A percentile compares a stretch with the other conserved stretches of the same genome.
phyloP scores from a whole-genome alignment of 2,113 vertebrate genomes.

The Lampris incognitus region DNA sequence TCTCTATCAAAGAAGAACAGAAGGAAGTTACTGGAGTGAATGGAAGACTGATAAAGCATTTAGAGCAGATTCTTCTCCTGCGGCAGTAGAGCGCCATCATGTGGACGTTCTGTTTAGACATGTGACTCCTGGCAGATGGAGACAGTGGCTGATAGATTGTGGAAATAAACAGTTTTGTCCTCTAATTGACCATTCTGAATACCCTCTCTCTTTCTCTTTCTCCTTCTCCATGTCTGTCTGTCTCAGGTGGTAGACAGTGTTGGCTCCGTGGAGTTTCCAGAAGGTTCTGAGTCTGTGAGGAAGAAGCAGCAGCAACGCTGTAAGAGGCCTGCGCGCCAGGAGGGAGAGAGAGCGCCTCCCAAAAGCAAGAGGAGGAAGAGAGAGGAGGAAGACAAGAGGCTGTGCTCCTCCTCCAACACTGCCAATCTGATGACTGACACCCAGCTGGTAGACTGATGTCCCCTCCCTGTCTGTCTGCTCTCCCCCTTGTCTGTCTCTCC shows the following conservation, averaged over 20 bases:
- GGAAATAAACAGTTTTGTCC: no score
- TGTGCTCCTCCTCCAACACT: constrained; percentile 75
- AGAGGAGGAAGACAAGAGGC: constrained; percentile 89
- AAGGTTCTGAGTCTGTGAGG: constrained; percentile 60
- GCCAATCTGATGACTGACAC: constrained; percentile 87
- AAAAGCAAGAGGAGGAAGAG: constrained; percentile 92
- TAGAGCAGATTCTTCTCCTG: no score
- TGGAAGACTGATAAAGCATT: no score
- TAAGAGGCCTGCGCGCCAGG: constrained; percentile 83
- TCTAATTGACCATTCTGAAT: no score
- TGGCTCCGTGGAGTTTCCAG: constrained; percentile 77
- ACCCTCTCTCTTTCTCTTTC: background rate
- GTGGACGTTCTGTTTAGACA: no score
- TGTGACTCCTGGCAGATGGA: no score
- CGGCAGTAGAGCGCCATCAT: no score
- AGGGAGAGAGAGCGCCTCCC: constrained; percentile 85
- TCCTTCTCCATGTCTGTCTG: background rate
- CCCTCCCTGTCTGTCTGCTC: background rate
- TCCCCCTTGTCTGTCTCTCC: background rate
- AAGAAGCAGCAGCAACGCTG: constrained; percentile 89
- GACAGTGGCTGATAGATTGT: no score
- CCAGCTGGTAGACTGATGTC: constrained; percentile 82
- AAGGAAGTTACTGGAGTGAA: no score
- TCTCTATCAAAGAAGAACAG: no score
- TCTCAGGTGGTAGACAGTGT: constrained; percentile 73